Conservation (phyloP, 2,797 vertebrate species). For the Silurus lanzhouensis region DNA sequence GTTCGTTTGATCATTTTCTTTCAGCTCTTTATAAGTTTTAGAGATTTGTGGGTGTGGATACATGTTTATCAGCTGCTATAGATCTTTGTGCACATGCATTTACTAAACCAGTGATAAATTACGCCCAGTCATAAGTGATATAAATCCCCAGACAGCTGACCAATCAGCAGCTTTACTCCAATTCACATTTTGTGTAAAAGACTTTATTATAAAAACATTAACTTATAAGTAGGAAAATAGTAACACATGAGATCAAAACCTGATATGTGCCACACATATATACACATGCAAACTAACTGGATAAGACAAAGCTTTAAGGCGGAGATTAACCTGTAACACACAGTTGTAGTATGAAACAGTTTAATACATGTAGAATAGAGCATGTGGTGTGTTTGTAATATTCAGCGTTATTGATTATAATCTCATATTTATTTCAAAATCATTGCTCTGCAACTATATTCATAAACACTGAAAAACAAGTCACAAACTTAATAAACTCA, state of each 20-base stretch:
- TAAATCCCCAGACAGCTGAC: not conserved
- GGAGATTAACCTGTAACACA: constrained; percentile 41
- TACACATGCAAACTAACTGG: not conserved
- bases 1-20: not conserved
- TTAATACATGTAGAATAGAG: not conserved
- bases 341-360: not conserved
- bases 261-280: not conserved
- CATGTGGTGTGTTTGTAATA: not conserved
- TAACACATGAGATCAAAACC: not conserved
- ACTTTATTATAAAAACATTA: not conserved
- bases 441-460: constrained; percentile 12
- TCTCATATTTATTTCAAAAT: constrained; percentile 50
- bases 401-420: constrained; percentile 25
- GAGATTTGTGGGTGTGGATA: not conserved
- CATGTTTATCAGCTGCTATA: not conserved
- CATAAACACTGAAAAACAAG: not conserved
- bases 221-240: not conserved
- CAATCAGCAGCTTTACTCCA: not conserved
- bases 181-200: not conserved
- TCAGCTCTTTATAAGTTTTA: not conserved
- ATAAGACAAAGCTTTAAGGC: constrained; percentile 11
- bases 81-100: not conserved
- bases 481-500: constrained; percentile 7
- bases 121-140: not conserved
- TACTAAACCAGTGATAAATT: not conserved